Conservation (phyloP, 2,113 vertebrate genomes). For the Setophaga kirtlandii region DNA sequence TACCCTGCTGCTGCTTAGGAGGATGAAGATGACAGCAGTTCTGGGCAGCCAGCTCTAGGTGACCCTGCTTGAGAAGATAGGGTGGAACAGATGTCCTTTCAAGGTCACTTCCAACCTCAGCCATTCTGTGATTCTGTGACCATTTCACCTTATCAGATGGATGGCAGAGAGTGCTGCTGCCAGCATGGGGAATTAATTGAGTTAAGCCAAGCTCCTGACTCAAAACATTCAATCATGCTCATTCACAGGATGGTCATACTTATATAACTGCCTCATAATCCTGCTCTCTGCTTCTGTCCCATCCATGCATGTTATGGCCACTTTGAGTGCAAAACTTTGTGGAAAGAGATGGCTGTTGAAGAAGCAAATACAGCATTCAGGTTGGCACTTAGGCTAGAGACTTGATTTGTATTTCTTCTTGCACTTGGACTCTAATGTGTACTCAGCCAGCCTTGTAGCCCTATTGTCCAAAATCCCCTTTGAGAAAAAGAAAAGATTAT, state of each 20-base stretch:
- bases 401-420: not conserved
- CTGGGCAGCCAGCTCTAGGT: not conserved
- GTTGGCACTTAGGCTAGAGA: not conserved
- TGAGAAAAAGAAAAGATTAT: not conserved
- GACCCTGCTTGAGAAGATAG: not conserved
- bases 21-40: not conserved
- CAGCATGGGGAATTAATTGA: not conserved
- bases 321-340: not conserved
- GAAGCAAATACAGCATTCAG: not conserved
- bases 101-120: not conserved
- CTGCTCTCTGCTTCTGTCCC: not conserved
- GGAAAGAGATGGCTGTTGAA: not conserved
- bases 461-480: not conserved
- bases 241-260: not conserved
- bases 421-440: not conserved
- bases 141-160: not conserved
- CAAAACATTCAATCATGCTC: not conserved
- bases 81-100: not conserved
- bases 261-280: not conserved
- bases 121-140: not conserved
- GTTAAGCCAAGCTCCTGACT: not conserved
- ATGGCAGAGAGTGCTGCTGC: not conserved
- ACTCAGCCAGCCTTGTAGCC: conserved; percentile 4
- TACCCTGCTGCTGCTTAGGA: not conserved
- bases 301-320: not conserved